phyloP scores from a whole-genome alignment of 2,113 vertebrate genomes.

The Fulica atra region DNA sequence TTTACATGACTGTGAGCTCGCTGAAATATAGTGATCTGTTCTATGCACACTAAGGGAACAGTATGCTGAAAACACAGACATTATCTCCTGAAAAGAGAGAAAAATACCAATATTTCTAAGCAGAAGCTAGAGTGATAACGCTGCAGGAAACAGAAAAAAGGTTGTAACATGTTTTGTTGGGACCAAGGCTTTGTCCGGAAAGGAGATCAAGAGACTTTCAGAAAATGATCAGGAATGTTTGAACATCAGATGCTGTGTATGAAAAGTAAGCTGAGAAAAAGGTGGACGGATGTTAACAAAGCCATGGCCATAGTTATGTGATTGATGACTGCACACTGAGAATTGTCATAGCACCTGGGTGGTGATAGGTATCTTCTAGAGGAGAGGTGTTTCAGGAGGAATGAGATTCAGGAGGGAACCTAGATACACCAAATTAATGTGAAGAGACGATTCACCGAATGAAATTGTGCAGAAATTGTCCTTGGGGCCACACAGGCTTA shows the following conservation, averaged over 20 bases:
- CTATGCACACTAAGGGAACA: background rate
- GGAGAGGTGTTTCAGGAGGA: background rate
- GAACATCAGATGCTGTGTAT: background rate
- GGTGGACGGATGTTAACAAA: background rate
- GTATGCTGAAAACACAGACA: background rate
- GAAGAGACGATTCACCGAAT: background rate
- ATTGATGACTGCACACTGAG: background rate
- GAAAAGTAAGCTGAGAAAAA: background rate
- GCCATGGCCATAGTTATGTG: background rate
- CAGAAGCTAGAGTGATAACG: background rate
- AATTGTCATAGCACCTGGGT: background rate
- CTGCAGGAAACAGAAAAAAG: background rate
- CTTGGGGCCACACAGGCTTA: background rate
- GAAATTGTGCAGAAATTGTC: background rate
- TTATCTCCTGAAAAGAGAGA: background rate
- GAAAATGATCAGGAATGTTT: background rate
- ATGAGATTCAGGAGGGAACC: background rate
- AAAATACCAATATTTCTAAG: background rate
- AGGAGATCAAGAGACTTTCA: background rate
- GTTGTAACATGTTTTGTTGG: background rate
- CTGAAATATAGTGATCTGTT: background rate
- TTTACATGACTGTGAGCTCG: background rate
- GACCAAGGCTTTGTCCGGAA: background rate
- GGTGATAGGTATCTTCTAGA: background rate
- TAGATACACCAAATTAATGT: background rate